Conservation (phyloP, 2,888 invertebrate species). For the Tineola bisselliella region DNA sequence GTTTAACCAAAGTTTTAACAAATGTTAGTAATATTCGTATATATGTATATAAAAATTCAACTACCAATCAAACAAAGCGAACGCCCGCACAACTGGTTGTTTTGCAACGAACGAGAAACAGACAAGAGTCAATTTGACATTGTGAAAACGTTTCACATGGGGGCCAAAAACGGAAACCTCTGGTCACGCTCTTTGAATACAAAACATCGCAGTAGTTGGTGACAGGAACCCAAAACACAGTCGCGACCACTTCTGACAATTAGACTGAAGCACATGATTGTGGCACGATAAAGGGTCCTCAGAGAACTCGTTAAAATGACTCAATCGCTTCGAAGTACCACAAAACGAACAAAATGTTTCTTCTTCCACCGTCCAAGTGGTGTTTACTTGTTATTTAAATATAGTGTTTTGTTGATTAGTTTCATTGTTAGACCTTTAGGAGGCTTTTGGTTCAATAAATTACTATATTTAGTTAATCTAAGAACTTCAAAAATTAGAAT, state of each 20-base stretch:
- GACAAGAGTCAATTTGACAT: constrained; percentile 40
- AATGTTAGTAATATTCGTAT: no score
- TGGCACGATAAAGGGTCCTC: not conserved
- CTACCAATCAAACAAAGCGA: not conserved
- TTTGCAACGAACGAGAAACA: constrained; percentile 1
- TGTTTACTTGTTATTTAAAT: no score
- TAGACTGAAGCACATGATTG: not conserved
- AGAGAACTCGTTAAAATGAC: not conserved
- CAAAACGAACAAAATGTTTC: not conserved
- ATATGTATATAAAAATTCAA: not conserved
- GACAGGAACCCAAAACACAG: not conserved
- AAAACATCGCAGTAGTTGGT: constrained; percentile 22
- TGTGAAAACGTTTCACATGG: constrained; percentile 56
- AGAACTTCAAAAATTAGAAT: no score
- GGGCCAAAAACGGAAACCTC: constrained; percentile 52
- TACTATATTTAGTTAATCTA: no score
- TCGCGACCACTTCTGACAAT: not conserved
- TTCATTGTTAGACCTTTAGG: no score
- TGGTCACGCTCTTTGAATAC: constrained; percentile 50
- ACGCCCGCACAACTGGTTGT: constrained; percentile 5
- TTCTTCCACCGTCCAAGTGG: not conserved
- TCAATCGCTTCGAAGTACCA: not conserved
- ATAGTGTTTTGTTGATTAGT: no score
- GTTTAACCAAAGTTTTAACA: no score
- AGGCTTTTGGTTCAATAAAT: no score